Conservation (phyloP, 2,113 vertebrate genomes). For the Pomatorhinus ruficollis region DNA sequence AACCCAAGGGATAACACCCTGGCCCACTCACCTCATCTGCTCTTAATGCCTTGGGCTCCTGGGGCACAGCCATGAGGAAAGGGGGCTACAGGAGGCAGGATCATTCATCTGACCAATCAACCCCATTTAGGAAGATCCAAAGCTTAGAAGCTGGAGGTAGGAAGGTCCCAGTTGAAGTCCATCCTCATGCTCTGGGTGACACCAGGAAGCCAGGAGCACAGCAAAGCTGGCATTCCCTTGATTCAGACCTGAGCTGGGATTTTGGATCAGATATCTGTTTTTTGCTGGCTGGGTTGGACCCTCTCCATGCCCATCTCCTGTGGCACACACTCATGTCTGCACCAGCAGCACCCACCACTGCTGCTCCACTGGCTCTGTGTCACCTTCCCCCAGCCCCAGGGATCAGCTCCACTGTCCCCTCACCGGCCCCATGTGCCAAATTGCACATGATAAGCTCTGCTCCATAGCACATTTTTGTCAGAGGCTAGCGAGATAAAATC, state of each 20-base stretch:
- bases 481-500: constrained; percentile 32
- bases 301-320: not conserved
- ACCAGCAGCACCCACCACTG: rapidly evolving
- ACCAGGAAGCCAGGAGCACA: not conserved
- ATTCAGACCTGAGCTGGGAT: not conserved
- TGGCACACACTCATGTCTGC: rapidly evolving
- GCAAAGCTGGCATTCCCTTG: not conserved
- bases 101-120: not conserved
- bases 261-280: not conserved
- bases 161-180: not conserved
- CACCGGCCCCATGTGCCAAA: rapidly evolving
- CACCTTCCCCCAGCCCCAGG: not conserved
- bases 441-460: not conserved
- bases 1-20: not conserved
- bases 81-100: not conserved
- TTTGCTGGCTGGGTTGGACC: not conserved
- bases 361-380: rapidly evolving
- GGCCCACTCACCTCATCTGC: not conserved
- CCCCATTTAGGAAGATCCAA: not conserved
- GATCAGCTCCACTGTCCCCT: not conserved
- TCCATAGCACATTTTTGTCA: constrained; percentile 35
- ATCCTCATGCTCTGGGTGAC: not conserved
- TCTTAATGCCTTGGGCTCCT: rapidly evolving
- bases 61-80: not conserved
- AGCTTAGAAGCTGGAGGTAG: not conserved